Base-by-base conservation (phyloP, 2,797 vertebrate species). In the Streptopelia turtur region DNA sequence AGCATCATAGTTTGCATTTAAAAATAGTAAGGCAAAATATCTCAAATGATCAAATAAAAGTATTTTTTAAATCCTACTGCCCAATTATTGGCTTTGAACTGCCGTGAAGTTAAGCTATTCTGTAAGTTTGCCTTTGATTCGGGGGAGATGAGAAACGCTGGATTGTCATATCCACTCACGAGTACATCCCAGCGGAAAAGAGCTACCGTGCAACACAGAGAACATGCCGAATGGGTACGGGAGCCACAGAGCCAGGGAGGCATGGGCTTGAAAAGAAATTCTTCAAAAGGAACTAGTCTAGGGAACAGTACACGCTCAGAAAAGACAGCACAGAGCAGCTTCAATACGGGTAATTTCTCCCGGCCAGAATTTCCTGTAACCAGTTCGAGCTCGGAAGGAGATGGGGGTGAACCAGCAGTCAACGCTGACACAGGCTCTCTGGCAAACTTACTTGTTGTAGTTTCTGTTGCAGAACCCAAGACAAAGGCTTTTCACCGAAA, bases 331-430 rank as follows among this genome's bases (percentile, higher is more conserved):
- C 82, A 72, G 89, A 95, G 87, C 84, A 96, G 49, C 79, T 87
- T 17, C 75, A 93, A 92, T 35, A 85, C 39, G 79, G 63, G 20
- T 57, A 70, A 83, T 93, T 93, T 82, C 88, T 89, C 39, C 77
- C 45, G 65, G 63, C 64, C 39, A 71, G 80, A 43, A 24, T 80
- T 95, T 92, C 43, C 68, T 90, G 77, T 90, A 94, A 90, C 81
- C 90, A 90, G 89, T 87, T 85, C 81, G 83, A 63, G 78, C 78
- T 92, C 71, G 80, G 78, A 63, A 87, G 37, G 78, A 60, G 68
- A 56, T n/a, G 70, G 77, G 93, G 93, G 92, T 89, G 89, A 94
- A 27, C 78, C 30, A 85, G 90, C 78, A 94, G 89, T 93, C 90
- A 94, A 90, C 78, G 17, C n/a, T 74, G 76, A 72, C 61, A 1